These are phyloP conservation scores for Octodon degus DNA, from an alignment of 2,113 vertebrate genomes.

Conservation along the genomic window DNA sequence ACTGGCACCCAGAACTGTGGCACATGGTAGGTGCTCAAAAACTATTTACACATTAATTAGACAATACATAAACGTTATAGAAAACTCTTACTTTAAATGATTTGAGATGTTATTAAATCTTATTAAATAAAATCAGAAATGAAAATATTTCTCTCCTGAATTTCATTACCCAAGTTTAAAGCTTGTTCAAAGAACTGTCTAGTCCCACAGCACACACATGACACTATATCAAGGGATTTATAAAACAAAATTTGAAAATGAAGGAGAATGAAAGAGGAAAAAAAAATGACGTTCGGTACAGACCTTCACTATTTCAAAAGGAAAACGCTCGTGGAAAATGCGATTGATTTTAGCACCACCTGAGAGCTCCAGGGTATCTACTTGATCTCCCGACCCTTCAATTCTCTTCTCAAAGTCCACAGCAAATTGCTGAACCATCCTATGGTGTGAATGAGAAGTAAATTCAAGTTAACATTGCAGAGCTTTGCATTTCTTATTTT, in stretches of 20 bases:
- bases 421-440: conserved; percentile 90
- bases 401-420: conserved; percentile 91
- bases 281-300: background rate
- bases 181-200: background rate
- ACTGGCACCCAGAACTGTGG: background rate
- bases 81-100: conserved; percentile 1
- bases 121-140: conserved; percentile 29
- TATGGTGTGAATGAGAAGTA: conserved; percentile 64
- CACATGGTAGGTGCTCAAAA: background rate
- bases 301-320: conserved; percentile 91
- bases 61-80: background rate
- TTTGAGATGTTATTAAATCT: background rate
- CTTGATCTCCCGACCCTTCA: conserved; percentile 90
- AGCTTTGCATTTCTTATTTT: background rate
- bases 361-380: conserved; percentile 89
- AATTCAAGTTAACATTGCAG: background rate
- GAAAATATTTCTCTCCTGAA: conserved; percentile 19
- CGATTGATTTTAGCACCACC: conserved; percentile 91
- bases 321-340: conserved; percentile 90
- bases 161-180: conserved; percentile 22
- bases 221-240: background rate
- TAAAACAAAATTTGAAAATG: background rate
- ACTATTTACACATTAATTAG: conserved; percentile 26
- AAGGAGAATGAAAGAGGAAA: background rate
- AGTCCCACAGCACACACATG: background rate